Percentiles rank a stretch among this genome's conserved stretches.
These are phyloP conservation scores for Aporrectodea caliginosa DNA, from an alignment of 1,140 invertebrate species.

Conservation along the genomic window DNA sequence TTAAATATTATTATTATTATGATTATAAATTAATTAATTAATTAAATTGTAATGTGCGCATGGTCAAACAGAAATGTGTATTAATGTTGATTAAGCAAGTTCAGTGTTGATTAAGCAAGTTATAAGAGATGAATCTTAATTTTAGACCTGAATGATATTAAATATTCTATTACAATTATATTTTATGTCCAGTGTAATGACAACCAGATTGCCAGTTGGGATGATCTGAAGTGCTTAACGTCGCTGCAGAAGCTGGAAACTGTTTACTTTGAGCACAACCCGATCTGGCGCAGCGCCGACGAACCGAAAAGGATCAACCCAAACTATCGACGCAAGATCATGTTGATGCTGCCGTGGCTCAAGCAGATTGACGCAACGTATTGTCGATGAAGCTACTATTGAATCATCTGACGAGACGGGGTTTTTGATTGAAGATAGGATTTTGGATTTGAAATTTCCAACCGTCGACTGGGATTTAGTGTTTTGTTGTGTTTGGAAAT, in stretches of 20 bases:
- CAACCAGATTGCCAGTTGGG: conserved; percentile 83
- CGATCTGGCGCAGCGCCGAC: conserved; percentile 59
- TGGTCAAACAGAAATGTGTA: not conserved
- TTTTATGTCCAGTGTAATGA: conserved; percentile 76
- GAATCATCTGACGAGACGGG: too few species aligned
- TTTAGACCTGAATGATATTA: not conserved
- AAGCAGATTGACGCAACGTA: conserved; percentile 88
- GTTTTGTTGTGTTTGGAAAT: too few species aligned
- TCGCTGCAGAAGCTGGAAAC: conserved; percentile 75
- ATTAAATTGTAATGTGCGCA: not conserved
- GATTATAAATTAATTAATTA: not conserved
- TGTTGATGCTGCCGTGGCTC: conserved; percentile 77
- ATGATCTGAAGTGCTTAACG: conserved; percentile 71
- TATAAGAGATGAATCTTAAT: not conserved
- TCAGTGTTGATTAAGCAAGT: not conserved
- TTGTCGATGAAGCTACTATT: conserved; percentile 17
- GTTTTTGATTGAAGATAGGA: too few species aligned
- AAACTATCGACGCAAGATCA: conserved; percentile 87
- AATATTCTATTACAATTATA: not conserved
- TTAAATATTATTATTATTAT: not conserved
- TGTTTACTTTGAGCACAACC: conserved; percentile 91
- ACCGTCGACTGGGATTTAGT: too few species aligned
- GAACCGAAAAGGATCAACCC: conserved; percentile 61
- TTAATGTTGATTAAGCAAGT: not conserved
- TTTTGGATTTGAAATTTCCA: too few species aligned